phyloP scores from a whole-genome alignment of 2,113 vertebrate species.

The Mirza zaza region DNA sequence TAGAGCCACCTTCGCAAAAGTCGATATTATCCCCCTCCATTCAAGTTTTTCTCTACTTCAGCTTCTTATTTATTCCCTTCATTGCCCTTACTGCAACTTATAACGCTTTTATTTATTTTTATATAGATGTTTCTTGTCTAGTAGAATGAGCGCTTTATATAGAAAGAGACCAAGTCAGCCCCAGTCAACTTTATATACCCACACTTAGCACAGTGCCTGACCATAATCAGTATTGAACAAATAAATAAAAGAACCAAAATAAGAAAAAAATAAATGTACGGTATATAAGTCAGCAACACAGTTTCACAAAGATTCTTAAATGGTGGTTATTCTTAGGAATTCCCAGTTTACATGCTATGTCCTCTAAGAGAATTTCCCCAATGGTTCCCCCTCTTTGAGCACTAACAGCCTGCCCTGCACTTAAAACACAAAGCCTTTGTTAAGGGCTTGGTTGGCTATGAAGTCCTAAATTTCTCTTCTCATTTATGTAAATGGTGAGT shows the following conservation, averaged over 20 bases:
- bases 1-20: neutral
- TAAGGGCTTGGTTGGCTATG: neutral
- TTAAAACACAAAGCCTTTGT: neutral
- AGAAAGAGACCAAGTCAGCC: neutral
- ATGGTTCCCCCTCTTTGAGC: neutral
- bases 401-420: no score
- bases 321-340: neutral
- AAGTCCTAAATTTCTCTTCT: neutral
- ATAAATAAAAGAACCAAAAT: neutral
- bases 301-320: neutral
- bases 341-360: neutral
- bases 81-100: neutral
- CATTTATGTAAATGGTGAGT: neutral
- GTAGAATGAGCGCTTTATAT: neutral
- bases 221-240: rapidly evolving
- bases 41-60: neutral
- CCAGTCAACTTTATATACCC: neutral
- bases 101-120: neutral
- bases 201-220: neutral
- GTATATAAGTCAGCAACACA: neutral
- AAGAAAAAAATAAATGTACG: neutral
- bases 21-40: neutral
- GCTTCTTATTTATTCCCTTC: neutral
- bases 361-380: neutral
- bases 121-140: neutral